Evolutionary conservation across 2,113 vertebrate species (phyloP).

Genomic region (Antigone vipio): DNA sequence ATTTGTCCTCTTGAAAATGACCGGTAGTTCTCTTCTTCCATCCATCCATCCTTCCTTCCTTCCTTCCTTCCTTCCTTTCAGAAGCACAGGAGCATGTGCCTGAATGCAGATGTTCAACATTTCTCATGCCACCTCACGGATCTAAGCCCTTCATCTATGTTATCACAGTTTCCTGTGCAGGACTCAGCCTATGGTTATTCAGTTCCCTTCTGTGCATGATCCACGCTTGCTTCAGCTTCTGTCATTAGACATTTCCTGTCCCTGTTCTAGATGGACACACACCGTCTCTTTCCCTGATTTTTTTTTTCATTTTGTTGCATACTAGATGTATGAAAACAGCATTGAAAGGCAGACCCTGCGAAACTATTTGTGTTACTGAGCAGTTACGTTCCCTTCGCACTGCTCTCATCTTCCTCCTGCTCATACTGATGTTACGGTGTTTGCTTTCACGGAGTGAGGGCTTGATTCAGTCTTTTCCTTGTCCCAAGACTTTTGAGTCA

Average conservation of each 20-base stretch:
- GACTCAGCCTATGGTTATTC: not conserved
- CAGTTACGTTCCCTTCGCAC: accelerated
- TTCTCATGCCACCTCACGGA: not conserved
- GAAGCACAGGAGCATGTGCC: not conserved
- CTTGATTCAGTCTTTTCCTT: not conserved
- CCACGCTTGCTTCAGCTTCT: not conserved
- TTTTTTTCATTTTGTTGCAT: not conserved
- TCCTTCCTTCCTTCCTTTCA: not conserved
- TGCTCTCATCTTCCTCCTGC: not conserved
- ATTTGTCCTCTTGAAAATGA: not conserved
- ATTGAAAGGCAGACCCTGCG: not conserved
- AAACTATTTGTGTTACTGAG: not conserved
- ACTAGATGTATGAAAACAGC: not conserved
- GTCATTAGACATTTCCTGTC: not conserved
- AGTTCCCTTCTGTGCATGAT: not conserved
- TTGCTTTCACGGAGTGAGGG: not conserved
- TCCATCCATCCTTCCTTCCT: not conserved
- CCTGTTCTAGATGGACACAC: not conserved
- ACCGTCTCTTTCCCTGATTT: not conserved
- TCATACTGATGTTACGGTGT: not conserved
- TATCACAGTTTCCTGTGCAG: not conserved
- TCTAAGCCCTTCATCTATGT: not conserved
- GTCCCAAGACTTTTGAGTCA: not conserved
- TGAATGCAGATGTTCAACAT: not conserved
- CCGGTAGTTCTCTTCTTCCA: not conserved